These are phyloP conservation scores for Amaurobius ferox DNA, from an alignment of 2,888 invertebrate species.

Conservation along the genomic window DNA sequence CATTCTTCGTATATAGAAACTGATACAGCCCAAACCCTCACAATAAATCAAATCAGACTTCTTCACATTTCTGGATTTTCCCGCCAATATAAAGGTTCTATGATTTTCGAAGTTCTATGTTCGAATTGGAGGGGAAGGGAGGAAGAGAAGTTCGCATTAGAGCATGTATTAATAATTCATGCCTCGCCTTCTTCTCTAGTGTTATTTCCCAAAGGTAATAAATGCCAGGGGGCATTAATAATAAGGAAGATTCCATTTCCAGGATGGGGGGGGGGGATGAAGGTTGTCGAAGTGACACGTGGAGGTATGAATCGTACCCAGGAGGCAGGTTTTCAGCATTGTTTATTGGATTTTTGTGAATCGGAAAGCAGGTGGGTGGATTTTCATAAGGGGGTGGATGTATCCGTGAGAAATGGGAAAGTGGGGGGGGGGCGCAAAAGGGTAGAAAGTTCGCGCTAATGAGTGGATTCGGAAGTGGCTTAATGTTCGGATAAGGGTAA, in stretches of 20 bases:
- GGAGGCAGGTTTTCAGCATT: conserved; percentile 33
- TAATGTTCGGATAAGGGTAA: too few relatives aligned
- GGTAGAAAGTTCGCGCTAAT: background rate
- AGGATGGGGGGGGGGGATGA: background rate
- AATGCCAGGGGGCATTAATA: conserved; percentile 36
- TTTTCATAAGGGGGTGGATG: background rate
- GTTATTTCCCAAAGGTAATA: conserved; percentile 55
- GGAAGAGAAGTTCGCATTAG: background rate
- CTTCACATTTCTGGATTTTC: conserved; percentile 2
- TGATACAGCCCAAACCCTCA: background rate
- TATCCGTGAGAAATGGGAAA: background rate
- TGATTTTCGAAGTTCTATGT: background rate
- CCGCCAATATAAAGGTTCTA: conserved; percentile 7
- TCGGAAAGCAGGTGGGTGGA: background rate
- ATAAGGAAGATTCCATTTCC: conserved; percentile 22
- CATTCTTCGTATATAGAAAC: background rate
- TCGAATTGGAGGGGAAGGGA: background rate
- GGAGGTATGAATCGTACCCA: conserved; percentile 46
- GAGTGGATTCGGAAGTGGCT: background rate
- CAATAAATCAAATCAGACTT: background rate
- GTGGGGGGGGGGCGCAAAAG: background rate
- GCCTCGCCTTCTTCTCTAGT: conserved; percentile 10
- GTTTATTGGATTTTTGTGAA: conserved; percentile 14
- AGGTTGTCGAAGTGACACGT: conserved; percentile 26
- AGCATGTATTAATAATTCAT: conserved; percentile 45